Evolutionary conservation across 2,113 vertebrate genomes (phyloP).

Genomic region (Onychostoma macrolepis): DNA sequence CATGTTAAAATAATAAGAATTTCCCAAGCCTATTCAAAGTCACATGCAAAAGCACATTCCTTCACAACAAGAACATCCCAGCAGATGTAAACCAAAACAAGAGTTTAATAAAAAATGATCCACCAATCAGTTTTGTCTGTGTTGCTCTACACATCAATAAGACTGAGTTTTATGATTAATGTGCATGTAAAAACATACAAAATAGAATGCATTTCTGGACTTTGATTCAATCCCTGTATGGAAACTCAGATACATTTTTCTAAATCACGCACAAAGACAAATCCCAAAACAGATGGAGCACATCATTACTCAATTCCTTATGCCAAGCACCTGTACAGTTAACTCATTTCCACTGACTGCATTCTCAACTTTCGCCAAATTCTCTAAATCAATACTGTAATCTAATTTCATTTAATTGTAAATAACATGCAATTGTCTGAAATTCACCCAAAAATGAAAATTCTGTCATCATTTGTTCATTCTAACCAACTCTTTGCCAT

Average conservation of each 20-base stretch:
- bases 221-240: neutral
- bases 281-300: neutral
- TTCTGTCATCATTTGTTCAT: neutral
- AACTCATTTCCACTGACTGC: neutral
- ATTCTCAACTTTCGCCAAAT: neutral
- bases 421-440: too few species aligned
- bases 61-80: neutral
- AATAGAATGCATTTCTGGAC: neutral
- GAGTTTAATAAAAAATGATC: too few species aligned
- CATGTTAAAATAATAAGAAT: neutral
- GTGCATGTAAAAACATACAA: neutral
- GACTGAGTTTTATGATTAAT: neutral
- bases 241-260: neutral
- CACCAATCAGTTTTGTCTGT: neutral
- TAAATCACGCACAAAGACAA: neutral
- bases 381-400: neutral
- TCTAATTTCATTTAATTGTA: neutral
- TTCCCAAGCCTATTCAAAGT: neutral
- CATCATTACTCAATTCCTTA: neutral
- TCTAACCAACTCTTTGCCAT: too few species aligned
- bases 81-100: constrained; percentile 8
- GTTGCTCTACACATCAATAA: neutral
- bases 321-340: neutral
- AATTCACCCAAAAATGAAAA: neutral
- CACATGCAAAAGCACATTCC: neutral